A percentile compares a stretch with the other conserved stretches of the same genome.
Conservation (phyloP, 1,140 invertebrate species). For the Laodelphax striatellus region DNA sequence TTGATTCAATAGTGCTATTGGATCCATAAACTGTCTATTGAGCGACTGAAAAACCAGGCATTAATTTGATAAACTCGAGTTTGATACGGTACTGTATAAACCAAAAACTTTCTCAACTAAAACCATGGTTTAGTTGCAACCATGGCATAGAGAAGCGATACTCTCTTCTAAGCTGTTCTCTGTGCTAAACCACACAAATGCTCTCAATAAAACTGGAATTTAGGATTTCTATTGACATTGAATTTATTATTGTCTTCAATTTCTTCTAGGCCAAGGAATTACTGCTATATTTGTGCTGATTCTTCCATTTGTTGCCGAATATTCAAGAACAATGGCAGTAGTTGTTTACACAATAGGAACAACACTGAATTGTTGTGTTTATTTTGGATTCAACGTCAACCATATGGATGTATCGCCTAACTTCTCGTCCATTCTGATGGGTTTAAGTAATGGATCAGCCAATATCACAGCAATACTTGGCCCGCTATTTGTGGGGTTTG, state of each 20-base stretch:
- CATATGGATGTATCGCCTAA: conserved; percentile 65
- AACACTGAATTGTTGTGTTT: conserved; percentile 55
- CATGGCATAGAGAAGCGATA: no score
- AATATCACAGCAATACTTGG: conserved; percentile 54
- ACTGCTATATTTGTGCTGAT: conserved; percentile 15
- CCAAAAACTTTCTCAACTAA: no score
- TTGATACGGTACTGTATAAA: no score
- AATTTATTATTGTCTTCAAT: conserved; percentile 49
- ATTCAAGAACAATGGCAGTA: conserved; percentile 24
- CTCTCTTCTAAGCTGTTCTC: no score
- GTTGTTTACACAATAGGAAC: conserved; percentile 29
- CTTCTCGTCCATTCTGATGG: conserved; percentile 59
- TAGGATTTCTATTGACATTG: no score
- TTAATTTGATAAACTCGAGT: no score
- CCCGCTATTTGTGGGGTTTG: conserved; percentile 32
- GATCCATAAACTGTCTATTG: no score
- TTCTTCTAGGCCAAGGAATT: not conserved
- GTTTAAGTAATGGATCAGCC: conserved; percentile 50
- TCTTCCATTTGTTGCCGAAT: not conserved
- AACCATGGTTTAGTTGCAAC: no score
- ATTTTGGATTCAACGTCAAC: conserved; percentile 47
- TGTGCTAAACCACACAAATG: no score
- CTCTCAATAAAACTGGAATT: no score
- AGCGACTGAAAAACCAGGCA: no score
- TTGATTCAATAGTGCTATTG: no score